A percentile compares a stretch with the other conserved stretches of the same genome.
Evolutionary conservation across 2,888 invertebrate species (phyloP).

Genomic region (Escarpia spicata): DNA sequence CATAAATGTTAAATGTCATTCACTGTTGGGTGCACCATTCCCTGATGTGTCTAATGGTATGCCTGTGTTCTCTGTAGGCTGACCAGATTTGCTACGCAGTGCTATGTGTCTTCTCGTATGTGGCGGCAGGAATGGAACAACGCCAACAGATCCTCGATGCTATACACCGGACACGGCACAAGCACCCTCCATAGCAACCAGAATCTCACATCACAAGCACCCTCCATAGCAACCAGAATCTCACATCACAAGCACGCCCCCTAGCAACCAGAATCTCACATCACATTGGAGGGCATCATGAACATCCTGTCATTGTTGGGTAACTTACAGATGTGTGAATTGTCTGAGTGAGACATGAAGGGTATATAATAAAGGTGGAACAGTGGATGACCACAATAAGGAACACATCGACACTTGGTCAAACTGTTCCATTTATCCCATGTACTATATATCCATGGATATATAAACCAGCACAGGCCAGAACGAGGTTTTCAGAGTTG

Average conservation of each 20-base stretch:
- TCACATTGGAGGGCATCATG: neutral
- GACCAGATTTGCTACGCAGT: slow-evolving; percentile 99
- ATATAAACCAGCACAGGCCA: no score
- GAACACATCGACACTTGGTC: no score
- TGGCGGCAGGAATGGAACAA: slow-evolving; percentile 47
- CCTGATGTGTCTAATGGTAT: neutral
- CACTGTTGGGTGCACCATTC: no score
- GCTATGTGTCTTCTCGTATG: slow-evolving; percentile 97
- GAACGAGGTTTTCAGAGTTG: no score
- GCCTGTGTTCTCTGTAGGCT: slow-evolving; percentile 74
- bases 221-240: neutral
- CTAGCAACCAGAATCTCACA: neutral
- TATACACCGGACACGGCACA: neutral
- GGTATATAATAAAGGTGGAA: neutral
- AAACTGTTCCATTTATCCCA: no score
- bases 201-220: neutral
- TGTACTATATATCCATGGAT: no score
- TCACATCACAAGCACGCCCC: neutral
- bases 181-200: neutral
- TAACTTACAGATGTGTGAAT: neutral
- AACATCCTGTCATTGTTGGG: neutral
- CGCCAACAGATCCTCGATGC: slow-evolving; percentile 26
- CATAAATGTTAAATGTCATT: no score
- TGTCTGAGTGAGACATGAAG: neutral
- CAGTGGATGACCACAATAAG: no score